Percentiles rank a stretch among this genome's conserved stretches.
Evolutionary conservation across 2,113 vertebrate species (phyloP).

Genomic region (Balaeniceps rex): DNA sequence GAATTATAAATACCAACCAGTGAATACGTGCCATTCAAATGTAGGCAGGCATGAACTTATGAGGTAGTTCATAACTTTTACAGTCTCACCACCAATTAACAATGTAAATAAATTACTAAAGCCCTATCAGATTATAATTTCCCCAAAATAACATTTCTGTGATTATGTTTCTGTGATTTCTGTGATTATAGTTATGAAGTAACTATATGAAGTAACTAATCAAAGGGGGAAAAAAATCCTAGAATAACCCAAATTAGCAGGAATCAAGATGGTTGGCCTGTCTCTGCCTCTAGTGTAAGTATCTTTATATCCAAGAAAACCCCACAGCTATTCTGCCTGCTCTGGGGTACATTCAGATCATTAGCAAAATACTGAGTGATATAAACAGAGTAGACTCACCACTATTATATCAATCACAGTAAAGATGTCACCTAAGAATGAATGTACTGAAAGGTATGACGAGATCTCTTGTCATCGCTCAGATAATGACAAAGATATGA

Average conservation of each 20-base stretch:
- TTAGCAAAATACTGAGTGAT: neutral
- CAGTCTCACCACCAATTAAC: slow-evolving; percentile 3
- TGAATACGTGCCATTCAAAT: slow-evolving; percentile 15
- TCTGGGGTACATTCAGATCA: neutral
- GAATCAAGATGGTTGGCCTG: neutral
- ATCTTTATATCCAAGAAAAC: neutral
- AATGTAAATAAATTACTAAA: slow-evolving; percentile 21
- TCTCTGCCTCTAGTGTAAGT: neutral
- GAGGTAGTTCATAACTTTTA: neutral
- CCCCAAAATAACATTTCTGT: neutral
- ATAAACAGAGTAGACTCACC: neutral
- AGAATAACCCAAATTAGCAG: neutral
- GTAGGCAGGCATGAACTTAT: neutral
- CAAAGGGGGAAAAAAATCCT: neutral
- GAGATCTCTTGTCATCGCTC: neutral
- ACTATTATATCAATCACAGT: neutral
- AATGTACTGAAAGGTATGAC: neutral
- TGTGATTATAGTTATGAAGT: neutral
- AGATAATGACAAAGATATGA: neutral
- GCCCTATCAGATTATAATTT: neutral
- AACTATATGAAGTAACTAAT: neutral
- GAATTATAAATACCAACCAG: slow-evolving; percentile 44
- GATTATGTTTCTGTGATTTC: neutral
- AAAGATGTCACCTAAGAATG: neutral
- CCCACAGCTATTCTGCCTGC: neutral